Percentiles rank a stretch among this genome's conserved stretches.
Conservation (phyloP, 2,888 invertebrate genomes). For the Monochamus alternatus region DNA sequence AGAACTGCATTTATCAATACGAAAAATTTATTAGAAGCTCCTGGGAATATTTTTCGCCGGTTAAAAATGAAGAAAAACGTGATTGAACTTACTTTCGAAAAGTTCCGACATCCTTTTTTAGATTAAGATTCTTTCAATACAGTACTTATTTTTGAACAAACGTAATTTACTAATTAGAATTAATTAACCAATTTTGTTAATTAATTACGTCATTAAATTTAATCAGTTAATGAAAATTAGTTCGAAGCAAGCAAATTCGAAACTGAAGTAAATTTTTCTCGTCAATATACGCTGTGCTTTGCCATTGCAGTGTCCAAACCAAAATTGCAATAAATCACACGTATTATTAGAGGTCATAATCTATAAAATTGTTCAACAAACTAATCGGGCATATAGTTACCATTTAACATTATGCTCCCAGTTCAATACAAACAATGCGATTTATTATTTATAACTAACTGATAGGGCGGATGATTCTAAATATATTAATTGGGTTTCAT, state of each 20-base stretch:
- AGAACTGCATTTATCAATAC: too few species aligned
- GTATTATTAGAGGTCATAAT: constrained; percentile 33
- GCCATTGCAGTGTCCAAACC: not conserved
- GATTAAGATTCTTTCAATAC: too few species aligned
- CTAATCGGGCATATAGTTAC: constrained; percentile 31
- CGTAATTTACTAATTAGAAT: too few species aligned
- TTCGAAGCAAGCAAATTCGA: not conserved
- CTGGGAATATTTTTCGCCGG: too few species aligned
- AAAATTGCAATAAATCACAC: constrained; percentile 39
- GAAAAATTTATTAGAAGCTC: too few species aligned
- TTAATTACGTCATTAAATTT: too few species aligned
- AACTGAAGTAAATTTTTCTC: not conserved
- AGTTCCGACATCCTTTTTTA: too few species aligned
- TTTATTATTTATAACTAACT: constrained; percentile 2
- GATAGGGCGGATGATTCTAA: not conserved
- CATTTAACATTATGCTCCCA: constrained; percentile 25
- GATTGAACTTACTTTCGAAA: too few species aligned
- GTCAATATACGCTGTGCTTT: constrained; percentile 11
- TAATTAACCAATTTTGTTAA: too few species aligned
- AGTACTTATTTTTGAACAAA: too few species aligned
- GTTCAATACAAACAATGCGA: constrained; percentile 23
- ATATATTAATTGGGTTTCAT: constrained; percentile 2
- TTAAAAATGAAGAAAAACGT: too few species aligned
- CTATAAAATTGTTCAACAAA: constrained; percentile 32
- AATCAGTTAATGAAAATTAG: too few species aligned